Base-by-base conservation (phyloP, 2,888 invertebrate species). In the Dicycla oo region DNA sequence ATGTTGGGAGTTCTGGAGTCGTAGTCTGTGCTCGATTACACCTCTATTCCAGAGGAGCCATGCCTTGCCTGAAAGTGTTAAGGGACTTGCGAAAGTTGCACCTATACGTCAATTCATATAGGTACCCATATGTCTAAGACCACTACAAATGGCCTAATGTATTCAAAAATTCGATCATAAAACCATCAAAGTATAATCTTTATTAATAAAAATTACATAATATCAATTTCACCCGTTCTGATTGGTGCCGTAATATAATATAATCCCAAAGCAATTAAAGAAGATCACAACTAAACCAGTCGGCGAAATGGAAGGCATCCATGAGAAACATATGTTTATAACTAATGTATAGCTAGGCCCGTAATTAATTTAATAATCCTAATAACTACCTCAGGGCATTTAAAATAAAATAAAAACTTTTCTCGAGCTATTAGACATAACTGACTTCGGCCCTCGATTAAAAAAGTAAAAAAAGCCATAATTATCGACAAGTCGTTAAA, bases 291-390 rank as follows among this genome's bases (percentile, higher is more conserved):
- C 54, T 61, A 75, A 84, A 85, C 83, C 79, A 81, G 84, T 75
- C 84, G 78, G 73, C 78, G 73, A 86, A 82, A 81, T 84, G 11
- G 77, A 82, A 82, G 75, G 75, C 67, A 65, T 82, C 69, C 79
- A 75, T 82, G 83, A 88, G 81, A 86, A 85, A 84, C 82, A 87
- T 84, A 82, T 85, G 78, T 85, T 88, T 85, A 86, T 87, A 86
- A 82, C 82, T 76, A 87, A 88, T 85, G 75, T 72, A 82, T 75
- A 78, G 60, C 73, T 75, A 26, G 67, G 73, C 45, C 84, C 78
- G 85, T 92, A 92, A 94, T 94, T 93, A 93, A 94, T 90, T 92
- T 93, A 94, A 93, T 89, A 82, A 85, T 88, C 88, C 87, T 90
- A 90, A 92, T 90, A 88, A 88, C 89, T 83, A 87, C 88, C 91